Percentiles rank a stretch among this genome's conserved stretches.
Evolutionary conservation across 2,113 vertebrate species (phyloP).

Genomic region (Diglossa brunneiventris): DNA sequence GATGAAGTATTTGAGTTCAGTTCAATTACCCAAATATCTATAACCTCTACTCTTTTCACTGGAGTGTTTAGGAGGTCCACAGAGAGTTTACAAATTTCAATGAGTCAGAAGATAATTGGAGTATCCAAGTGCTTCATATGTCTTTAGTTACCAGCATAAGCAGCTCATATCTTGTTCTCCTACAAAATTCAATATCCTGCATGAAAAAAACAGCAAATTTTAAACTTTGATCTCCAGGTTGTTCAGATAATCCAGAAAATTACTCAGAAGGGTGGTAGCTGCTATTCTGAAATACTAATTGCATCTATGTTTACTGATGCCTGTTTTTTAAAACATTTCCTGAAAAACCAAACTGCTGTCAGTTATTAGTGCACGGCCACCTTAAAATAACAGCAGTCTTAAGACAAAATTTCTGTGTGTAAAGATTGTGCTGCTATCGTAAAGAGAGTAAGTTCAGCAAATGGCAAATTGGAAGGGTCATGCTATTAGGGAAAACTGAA

Average conservation of each 20-base stretch:
- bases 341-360: not conserved
- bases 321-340: not conserved
- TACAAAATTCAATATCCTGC: not conserved
- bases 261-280: not conserved
- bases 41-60: not conserved
- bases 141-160: not conserved
- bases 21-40: not conserved
- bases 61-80: not conserved
- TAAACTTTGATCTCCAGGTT: not conserved
- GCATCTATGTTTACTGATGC: not conserved
- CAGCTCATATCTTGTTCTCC: not conserved
- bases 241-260: not conserved
- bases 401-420: not conserved
- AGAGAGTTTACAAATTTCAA: not conserved
- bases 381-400: not conserved
- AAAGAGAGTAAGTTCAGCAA: not conserved
- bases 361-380: not conserved
- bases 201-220: not conserved
- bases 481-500: not conserved
- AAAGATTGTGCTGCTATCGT: not conserved
- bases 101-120: slow-evolving; percentile 10
- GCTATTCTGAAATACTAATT: not conserved
- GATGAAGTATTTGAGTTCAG: not conserved
- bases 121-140: not conserved
- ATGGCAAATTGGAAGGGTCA: not conserved